These are phyloP conservation scores for Lemur catta DNA, from an alignment of 2,797 vertebrate genomes.

Conservation along the genomic window DNA sequence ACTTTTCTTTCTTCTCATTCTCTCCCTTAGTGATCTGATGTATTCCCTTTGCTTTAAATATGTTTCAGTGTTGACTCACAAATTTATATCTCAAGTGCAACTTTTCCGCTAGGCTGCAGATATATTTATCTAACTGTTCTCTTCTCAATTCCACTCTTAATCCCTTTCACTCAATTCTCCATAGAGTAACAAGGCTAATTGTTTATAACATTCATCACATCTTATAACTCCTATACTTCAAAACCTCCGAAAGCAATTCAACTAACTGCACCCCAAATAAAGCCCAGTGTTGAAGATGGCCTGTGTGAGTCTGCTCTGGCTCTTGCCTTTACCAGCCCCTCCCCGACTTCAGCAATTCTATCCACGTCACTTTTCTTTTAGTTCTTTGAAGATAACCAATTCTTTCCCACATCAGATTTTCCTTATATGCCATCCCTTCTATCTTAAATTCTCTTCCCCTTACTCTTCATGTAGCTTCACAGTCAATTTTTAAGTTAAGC, in stretches of 20 bases:
- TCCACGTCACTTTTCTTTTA: not conserved
- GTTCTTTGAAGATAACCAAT: not conserved
- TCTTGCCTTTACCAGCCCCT: not conserved
- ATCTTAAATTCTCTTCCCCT: not conserved
- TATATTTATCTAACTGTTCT: not conserved
- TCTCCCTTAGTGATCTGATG: not conserved
- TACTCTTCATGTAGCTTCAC: not conserved
- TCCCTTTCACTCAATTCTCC: not conserved
- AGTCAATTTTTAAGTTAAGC: not conserved
- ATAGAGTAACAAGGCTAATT: not conserved
- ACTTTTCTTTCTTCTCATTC: not conserved
- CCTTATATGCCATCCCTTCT: not conserved
- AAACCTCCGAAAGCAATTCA: not conserved
- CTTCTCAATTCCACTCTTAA: not conserved
- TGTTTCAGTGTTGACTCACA: not conserved
- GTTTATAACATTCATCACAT: not conserved
- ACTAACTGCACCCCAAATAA: not conserved
- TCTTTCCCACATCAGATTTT: not conserved
- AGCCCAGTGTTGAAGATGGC: not conserved
- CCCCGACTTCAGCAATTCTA: fast-evolving
- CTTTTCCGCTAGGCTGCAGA: not conserved
- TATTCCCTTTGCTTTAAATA: not conserved
- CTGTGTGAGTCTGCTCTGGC: not conserved
- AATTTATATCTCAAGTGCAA: not conserved
- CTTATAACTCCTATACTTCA: not conserved